phyloP scores from a whole-genome alignment of 1,140 invertebrate species.

The Drosophila quadrilineata region DNA sequence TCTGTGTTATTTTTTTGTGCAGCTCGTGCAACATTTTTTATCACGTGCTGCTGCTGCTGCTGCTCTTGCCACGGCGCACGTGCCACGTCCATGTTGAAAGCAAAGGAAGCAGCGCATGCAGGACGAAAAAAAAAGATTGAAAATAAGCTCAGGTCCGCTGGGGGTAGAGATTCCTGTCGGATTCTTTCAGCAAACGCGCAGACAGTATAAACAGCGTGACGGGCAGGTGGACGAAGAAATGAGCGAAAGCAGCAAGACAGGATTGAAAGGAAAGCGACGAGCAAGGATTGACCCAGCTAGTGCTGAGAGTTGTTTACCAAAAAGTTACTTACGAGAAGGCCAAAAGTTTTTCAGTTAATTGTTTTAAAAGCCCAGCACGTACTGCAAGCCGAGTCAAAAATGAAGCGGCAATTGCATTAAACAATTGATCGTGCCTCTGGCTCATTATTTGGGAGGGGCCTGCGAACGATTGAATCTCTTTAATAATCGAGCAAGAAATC shows the following conservation, averaged over 20 bases:
- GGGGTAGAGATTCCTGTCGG: constrained; percentile 52
- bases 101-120: background rate
- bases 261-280: constrained; percentile 22
- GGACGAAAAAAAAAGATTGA: constrained; percentile 32
- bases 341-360: constrained; percentile 61
- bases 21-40: constrained; percentile 34
- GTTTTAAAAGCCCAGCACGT: constrained; percentile 59
- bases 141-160: constrained; percentile 31
- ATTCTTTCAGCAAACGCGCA: constrained; percentile 51
- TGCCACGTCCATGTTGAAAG: constrained; percentile 32
- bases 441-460: background rate
- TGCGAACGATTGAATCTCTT: background rate
- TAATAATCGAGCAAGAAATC: constrained; percentile 10
- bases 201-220: constrained; percentile 37
- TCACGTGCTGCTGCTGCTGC: constrained; percentile 31
- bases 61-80: no score
- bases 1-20: no score
- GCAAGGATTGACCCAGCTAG: background rate
- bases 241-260: constrained; percentile 45
- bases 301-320: constrained; percentile 33
- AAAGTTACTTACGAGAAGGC: constrained; percentile 34
- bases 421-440: background rate
- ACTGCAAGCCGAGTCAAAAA: constrained; percentile 1
- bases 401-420: constrained; percentile 13
- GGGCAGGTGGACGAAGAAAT: no score